These are phyloP conservation scores for Ernsta delagoae DNA, from an alignment of 2,888 invertebrate genomes.

Conservation along the genomic window DNA sequence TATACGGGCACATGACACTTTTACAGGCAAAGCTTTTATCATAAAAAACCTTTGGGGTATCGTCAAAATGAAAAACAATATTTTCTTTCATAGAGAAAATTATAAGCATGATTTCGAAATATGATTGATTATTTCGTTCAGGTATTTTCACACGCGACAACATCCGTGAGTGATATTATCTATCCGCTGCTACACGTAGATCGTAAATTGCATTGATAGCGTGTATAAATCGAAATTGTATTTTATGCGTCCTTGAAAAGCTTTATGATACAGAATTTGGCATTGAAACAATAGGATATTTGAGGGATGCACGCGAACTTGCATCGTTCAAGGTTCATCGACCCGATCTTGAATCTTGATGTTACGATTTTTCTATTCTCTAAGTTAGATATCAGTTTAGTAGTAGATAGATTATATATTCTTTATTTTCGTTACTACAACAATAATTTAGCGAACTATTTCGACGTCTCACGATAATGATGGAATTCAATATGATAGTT, in stretches of 20 bases:
- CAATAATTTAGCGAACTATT: too few relatives aligned
- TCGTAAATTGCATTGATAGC: slow-evolving; percentile 60
- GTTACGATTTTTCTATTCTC: not conserved
- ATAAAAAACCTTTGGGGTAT: not conserved
- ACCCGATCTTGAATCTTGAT: slow-evolving; percentile 30
- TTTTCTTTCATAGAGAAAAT: slow-evolving; percentile 5
- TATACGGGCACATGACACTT: too few relatives aligned
- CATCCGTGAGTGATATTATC: slow-evolving; percentile 31
- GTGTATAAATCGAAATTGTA: slow-evolving; percentile 48
- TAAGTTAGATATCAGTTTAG: not conserved
- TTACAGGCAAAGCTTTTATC: too few relatives aligned
- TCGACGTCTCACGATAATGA: too few relatives aligned
- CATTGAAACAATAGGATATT: slow-evolving; percentile 45
- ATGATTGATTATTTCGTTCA: not conserved
- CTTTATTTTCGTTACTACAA: too few relatives aligned
- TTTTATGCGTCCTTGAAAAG: slow-evolving; percentile 48
- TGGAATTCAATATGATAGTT: too few relatives aligned
- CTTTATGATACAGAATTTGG: slow-evolving; percentile 41
- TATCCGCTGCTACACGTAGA: not conserved
- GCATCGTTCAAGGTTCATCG: slow-evolving; percentile 57
- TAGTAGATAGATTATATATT: too few relatives aligned
- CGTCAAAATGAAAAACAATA: not conserved
- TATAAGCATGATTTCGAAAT: slow-evolving; percentile 12
- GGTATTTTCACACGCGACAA: not conserved
- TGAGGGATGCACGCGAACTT: slow-evolving; percentile 56